phyloP scores from a whole-genome alignment of 2,797 vertebrate genomes.

The Ptychadena robeensis region DNA sequence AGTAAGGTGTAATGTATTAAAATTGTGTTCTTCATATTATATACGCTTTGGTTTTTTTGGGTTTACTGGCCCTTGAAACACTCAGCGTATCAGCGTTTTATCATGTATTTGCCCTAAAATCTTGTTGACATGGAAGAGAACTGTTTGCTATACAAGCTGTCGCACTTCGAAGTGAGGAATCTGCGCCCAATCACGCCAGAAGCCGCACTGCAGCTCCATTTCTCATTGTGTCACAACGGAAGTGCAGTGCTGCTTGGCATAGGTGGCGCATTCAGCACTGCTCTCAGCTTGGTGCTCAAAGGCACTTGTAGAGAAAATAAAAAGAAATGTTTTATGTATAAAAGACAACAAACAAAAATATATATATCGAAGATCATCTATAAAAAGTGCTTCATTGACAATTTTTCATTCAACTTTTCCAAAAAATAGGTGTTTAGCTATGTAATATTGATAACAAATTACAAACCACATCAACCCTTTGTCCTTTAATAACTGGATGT shows the following conservation, averaged over 20 bases:
- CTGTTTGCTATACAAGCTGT: neutral
- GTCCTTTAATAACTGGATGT: neutral
- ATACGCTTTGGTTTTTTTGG: too few relatives aligned
- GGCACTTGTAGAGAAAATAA: neutral
- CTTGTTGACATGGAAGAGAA: neutral
- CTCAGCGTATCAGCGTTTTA: neutral
- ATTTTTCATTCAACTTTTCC: neutral
- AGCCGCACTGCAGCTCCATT: conserved; percentile 13
- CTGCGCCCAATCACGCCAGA: conserved; percentile 8
- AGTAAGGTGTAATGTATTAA: too few relatives aligned
- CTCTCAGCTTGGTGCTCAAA: neutral
- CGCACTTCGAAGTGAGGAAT: neutral
- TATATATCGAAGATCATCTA: neutral
- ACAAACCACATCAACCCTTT: neutral
- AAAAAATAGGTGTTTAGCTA: neutral
- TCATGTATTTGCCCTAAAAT: neutral
- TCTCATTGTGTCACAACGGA: conserved; percentile 14
- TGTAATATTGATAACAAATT: neutral
- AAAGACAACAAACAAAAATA: neutral
- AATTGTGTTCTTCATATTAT: too few relatives aligned
- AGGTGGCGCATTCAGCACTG: conserved; percentile 11
- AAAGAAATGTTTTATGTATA: neutral
- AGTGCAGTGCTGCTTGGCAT: conserved; percentile 13
- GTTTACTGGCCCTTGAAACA: neutral
- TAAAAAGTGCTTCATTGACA: neutral